Conservation (phyloP, 2,113 vertebrate genomes). For the Syngnathus typhle region DNA sequence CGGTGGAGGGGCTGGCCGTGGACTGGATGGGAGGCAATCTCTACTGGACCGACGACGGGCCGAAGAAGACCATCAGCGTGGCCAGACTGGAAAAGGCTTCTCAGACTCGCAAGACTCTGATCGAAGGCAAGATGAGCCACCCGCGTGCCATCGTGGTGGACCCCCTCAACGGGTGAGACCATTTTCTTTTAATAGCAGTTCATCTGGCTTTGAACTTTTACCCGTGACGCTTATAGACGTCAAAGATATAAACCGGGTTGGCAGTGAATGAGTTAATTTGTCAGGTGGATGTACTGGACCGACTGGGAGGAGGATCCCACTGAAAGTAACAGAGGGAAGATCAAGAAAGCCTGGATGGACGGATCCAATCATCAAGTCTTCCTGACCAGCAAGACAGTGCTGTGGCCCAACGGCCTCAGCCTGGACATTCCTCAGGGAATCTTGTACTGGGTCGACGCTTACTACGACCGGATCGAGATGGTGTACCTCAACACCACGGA, state of each 20-base stretch:
- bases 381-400: conserved; percentile 89
- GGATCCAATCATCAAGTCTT: conserved; percentile 89
- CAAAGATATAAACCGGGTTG: too few relatives aligned
- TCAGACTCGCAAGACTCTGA: conserved; percentile 88
- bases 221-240: too few relatives aligned
- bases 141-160: conserved; percentile 95
- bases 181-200: background rate
- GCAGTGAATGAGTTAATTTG: background rate
- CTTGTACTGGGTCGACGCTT: conserved; percentile 97
- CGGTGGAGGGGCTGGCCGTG: conserved; percentile 92
- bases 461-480: conserved; percentile 97
- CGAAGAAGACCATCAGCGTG: conserved; percentile 96
- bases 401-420: conserved; percentile 96
- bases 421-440: conserved; percentile 88
- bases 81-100: conserved; percentile 93
- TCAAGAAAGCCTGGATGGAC: conserved; percentile 96
- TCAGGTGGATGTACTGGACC: conserved; percentile 98
- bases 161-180: conserved; percentile 81
- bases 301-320: conserved; percentile 99
- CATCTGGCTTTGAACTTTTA: background rate
- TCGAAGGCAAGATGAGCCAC: conserved; percentile 96
- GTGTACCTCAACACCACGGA: conserved; percentile 85
- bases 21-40: conserved; percentile 99
- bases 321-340: conserved; percentile 91
- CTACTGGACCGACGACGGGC: conserved; percentile 95